Conservation (phyloP, 1,140 invertebrate genomes). For the Trichoplusia ni region DNA sequence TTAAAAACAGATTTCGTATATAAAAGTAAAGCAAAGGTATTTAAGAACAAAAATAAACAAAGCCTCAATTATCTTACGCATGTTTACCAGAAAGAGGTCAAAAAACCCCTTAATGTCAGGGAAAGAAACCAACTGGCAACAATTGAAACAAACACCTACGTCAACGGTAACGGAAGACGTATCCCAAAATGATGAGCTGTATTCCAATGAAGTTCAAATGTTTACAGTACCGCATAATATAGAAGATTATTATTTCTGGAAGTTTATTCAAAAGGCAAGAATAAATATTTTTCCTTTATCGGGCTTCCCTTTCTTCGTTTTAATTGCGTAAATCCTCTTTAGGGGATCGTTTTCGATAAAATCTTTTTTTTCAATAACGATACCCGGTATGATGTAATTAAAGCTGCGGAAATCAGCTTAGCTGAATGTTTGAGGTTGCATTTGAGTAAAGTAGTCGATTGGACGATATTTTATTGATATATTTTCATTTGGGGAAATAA, state of each 20-base stretch:
- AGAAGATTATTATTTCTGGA: conserved; percentile 26
- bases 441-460: conserved; percentile 1
- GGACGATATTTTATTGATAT: background rate
- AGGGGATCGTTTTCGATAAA: conserved; percentile 55
- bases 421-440: conserved; percentile 44
- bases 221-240: conserved; percentile 11
- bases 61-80: too few relatives aligned
- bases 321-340: conserved; percentile 70
- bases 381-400: conserved; percentile 54
- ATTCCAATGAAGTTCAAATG: background rate
- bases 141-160: background rate
- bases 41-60: too few relatives aligned
- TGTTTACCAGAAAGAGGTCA: too few relatives aligned
- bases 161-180: too few relatives aligned
- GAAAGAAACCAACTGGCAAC: too few relatives aligned
- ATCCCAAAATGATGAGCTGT: background rate
- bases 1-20: too few relatives aligned
- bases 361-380: conserved; percentile 56
- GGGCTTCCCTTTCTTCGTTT: conserved; percentile 51
- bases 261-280: conserved; percentile 52
- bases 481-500: too few relatives aligned
- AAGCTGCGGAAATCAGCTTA: conserved; percentile 56
- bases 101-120: too few relatives aligned
- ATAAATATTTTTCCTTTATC: conserved; percentile 49
- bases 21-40: too few relatives aligned